These are phyloP conservation scores for Silurus aristotelis DNA, from an alignment of 2,797 vertebrate species.

Conservation along the genomic window DNA sequence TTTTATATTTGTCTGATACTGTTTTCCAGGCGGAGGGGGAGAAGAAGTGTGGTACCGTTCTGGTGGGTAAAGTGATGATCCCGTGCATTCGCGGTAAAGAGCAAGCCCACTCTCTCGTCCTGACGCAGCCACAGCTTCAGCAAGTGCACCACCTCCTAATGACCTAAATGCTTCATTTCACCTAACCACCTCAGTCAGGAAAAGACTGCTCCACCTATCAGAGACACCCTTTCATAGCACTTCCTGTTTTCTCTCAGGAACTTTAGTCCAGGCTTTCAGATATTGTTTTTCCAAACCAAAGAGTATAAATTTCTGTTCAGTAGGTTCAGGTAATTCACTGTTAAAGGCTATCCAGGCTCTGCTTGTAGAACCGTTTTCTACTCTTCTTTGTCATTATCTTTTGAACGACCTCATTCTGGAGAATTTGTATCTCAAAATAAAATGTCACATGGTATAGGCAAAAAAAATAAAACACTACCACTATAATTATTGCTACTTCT, in stretches of 20 bases:
- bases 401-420: neutral
- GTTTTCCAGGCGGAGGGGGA: conserved; percentile 77
- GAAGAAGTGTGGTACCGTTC: conserved; percentile 75
- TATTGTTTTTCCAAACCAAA: conserved; percentile 44
- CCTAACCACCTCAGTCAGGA: neutral
- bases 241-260: conserved; percentile 41
- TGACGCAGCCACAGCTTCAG: conserved; percentile 83
- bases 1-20: neutral
- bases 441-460: neutral
- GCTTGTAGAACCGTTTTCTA: neutral
- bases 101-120: conserved; percentile 82
- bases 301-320: conserved; percentile 17
- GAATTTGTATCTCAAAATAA: neutral
- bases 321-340: conserved; percentile 12
- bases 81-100: conserved; percentile 82
- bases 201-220: conserved; percentile 37
- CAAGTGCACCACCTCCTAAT: conserved; percentile 81
- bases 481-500: neutral
- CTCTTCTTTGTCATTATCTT: neutral
- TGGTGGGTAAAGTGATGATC: conserved; percentile 83
- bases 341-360: neutral
- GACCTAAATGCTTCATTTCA: conserved; percentile 53
- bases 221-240: conserved; percentile 10
- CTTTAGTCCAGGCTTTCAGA: neutral
- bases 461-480: conserved; percentile 17